These are phyloP conservation scores for Xanthorhoe spadicearia DNA, from an alignment of 2,888 invertebrate genomes.

Conservation along the genomic window DNA sequence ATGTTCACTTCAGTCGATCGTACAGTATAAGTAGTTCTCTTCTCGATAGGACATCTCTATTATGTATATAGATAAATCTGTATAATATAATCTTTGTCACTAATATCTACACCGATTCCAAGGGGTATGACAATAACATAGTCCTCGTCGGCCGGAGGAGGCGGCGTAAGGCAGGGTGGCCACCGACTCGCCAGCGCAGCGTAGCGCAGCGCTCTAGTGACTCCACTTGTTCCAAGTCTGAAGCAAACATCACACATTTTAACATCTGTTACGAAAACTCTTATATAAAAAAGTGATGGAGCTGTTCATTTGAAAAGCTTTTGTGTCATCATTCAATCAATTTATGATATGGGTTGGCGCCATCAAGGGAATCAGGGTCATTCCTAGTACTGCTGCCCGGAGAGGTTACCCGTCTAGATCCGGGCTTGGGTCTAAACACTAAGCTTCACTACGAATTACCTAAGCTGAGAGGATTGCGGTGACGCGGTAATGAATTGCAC, in stretches of 20 bases:
- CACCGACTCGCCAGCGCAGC: conserved; percentile 39
- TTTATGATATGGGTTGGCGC: too few relatives aligned
- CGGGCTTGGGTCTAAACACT: too few relatives aligned
- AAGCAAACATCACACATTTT: conserved; percentile 43
- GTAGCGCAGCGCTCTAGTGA: conserved; percentile 58
- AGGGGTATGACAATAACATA: conserved; percentile 76
- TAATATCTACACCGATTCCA: conserved; percentile 84
- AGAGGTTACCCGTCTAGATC: too few relatives aligned
- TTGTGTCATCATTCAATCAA: too few relatives aligned
- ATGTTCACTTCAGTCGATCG: conserved; percentile 78
- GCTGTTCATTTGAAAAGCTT: too few relatives aligned
- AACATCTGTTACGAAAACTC: not conserved
- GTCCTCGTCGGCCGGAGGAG: conserved; percentile 63
- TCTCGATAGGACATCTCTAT: conserved; percentile 82
- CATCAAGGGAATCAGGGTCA: too few relatives aligned
- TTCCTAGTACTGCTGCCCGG: too few relatives aligned
- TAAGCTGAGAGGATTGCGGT: too few relatives aligned
- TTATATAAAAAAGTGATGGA: too few relatives aligned
- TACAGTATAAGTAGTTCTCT: conserved; percentile 75
- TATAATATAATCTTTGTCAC: conserved; percentile 84
- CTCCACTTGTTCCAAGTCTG: conserved; percentile 83
- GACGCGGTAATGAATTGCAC: too few relatives aligned
- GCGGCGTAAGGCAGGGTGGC: conserved; percentile 57
- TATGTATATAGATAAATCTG: conserved; percentile 84
- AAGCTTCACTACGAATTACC: too few relatives aligned